Evolutionary conservation across 2,888 invertebrate species (phyloP).

Genomic region (Trileptium ribeirensis): DNA sequence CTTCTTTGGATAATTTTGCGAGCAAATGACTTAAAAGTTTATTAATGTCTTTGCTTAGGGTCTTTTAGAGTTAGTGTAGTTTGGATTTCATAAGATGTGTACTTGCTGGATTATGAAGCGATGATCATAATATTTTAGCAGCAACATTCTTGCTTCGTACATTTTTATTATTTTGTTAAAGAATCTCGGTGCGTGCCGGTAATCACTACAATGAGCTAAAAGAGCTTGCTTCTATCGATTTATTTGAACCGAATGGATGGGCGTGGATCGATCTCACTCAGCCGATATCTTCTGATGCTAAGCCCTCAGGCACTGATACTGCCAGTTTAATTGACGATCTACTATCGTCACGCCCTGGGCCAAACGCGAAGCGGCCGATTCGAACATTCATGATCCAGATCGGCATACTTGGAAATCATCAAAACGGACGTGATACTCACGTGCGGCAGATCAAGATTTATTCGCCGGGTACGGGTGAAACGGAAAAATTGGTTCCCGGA

Average conservation of each 20-base stretch:
- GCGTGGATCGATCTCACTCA: slow-evolving; percentile 84
- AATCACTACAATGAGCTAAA: slow-evolving; percentile 93
- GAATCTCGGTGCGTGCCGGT: slow-evolving; percentile 83
- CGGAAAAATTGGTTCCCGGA: not conserved
- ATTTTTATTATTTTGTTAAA: slow-evolving; percentile 43
- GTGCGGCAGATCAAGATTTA: slow-evolving; percentile 93
- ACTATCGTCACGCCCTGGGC: not conserved
- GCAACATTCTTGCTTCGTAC: too few relatives aligned
- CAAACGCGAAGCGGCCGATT: slow-evolving; percentile 67
- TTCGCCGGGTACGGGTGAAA: slow-evolving; percentile 67
- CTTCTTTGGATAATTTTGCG: too few relatives aligned
- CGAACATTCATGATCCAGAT: slow-evolving; percentile 93
- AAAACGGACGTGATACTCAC: slow-evolving; percentile 96
- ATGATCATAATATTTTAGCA: too few relatives aligned
- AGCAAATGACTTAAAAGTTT: too few relatives aligned
- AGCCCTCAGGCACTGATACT: not conserved
- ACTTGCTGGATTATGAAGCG: too few relatives aligned
- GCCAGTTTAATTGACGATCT: not conserved
- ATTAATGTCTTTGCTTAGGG: too few relatives aligned
- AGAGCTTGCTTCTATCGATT: slow-evolving; percentile 85
- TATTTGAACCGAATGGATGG: slow-evolving; percentile 94
- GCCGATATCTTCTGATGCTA: slow-evolving; percentile 22
- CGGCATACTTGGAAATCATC: slow-evolving; percentile 92
- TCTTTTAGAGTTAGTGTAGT: too few relatives aligned
- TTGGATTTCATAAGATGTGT: too few relatives aligned